Conservation (phyloP, 1,140 invertebrate genomes). For the Homarus americanus region DNA sequence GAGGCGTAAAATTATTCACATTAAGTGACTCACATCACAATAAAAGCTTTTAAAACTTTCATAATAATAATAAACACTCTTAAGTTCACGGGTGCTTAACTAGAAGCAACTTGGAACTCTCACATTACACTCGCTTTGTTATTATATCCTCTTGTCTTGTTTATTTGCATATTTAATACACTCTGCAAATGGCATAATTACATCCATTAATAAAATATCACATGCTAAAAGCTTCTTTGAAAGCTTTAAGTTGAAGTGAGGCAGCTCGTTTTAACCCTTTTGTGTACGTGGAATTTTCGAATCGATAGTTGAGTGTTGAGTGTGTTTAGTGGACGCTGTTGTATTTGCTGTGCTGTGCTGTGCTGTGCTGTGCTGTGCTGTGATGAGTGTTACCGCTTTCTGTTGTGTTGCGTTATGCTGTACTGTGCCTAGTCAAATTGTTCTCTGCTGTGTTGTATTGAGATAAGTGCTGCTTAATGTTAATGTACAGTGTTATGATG, state of each 20-base stretch:
- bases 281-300: background rate
- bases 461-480: too few relatives aligned
- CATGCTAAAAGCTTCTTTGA: slow-evolving; percentile 1
- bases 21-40: too few relatives aligned
- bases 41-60: too few relatives aligned
- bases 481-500: too few relatives aligned
- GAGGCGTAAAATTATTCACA: too few relatives aligned
- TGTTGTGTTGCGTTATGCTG: background rate
- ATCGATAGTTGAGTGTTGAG: background rate
- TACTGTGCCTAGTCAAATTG: background rate
- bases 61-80: too few relatives aligned
- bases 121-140: background rate
- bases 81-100: background rate
- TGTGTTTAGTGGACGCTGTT: background rate
- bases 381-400: background rate
- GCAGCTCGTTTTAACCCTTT: background rate
- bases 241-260: background rate
- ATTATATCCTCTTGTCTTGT: background rate
- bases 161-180: slow-evolving; percentile 18
- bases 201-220: background rate
- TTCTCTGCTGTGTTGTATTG: background rate
- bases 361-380: background rate
- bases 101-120: background rate
- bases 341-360: background rate
- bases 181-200: slow-evolving; percentile 12